Conservation (phyloP, 92 coral and sea anemone genomes). For the Zoanthus sansibaricus region DNA sequence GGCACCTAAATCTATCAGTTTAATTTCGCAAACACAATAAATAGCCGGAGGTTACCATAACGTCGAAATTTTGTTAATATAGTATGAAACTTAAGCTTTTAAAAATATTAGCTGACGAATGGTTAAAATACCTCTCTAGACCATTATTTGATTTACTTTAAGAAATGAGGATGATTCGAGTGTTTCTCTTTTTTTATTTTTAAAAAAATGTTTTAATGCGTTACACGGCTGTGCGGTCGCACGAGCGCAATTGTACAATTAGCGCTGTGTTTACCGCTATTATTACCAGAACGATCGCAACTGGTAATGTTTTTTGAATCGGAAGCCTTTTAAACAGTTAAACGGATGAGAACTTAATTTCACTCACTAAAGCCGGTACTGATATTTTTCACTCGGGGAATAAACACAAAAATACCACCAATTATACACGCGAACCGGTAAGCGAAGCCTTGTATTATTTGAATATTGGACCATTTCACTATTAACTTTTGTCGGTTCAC, state of each 20-base stretch:
- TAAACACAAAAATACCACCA: not conserved
- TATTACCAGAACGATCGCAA: not conserved
- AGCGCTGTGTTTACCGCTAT: not conserved
- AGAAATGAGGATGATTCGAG: not conserved
- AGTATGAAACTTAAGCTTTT: not conserved
- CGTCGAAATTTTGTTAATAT: not conserved
- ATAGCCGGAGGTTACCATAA: not conserved
- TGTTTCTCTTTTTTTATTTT: not conserved
- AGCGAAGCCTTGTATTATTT: not conserved
- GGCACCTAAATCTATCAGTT: not conserved
- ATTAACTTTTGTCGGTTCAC: not conserved
- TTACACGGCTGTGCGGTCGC: too few species aligned
- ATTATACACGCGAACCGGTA: not conserved
- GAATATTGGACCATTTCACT: not conserved
- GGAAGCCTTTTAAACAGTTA: constrained; percentile 9
- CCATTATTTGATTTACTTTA: not conserved
- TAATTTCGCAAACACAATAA: not conserved
- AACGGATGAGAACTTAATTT: constrained; percentile 11
- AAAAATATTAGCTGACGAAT: not conserved
- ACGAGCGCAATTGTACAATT: not conserved
- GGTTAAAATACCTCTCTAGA: not conserved
- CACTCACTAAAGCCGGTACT: not conserved
- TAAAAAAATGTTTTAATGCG: too few species aligned
- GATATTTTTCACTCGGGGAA: not conserved
- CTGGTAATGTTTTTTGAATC: not conserved